Base-by-base conservation (phyloP, 2,888 invertebrate genomes). In the Mythimna ferrago region DNA sequence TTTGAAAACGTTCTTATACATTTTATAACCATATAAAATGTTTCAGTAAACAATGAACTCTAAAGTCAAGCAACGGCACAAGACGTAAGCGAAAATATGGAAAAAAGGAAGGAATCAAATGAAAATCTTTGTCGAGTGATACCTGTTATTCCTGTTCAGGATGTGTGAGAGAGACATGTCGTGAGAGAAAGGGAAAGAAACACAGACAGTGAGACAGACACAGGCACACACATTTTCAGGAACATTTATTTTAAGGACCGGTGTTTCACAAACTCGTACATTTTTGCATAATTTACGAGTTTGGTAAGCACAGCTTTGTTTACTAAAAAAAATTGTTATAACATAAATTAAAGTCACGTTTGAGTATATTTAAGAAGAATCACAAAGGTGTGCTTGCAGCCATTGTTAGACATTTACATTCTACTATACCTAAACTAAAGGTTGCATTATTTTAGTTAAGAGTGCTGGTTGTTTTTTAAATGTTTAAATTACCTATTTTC, bases 141-240 rank as follows among this genome's bases (percentile, higher is more conserved):
- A 96, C 96, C 96, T 96, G 96, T 96, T 93, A 96, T 96, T 95
- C 96, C 96, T 96, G 95, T 89, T 92, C 92, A 90, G 92, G 93
- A 92, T 93, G 92, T 94, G 95, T 95, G 95, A 94, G 94, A 94
- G 93, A 95, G 95, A 95, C 95, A 94, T 95, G 95, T 95, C 84
- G 94, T 94, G 95, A 94, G 89, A 95, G 91, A 95, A 90, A 94
- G 94, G 95, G 95, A 96, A 91, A 96, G 95, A 96, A 95, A 96
- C 95, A 96, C 93, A 95, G 93, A 95, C 90, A 93, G 95, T 95
- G 94, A 96, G 95, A 96, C 93, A 95, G 93, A 96, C 89, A 94
- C 96, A 95, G 95, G 95, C 95, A 94, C 95, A 94, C 92, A 93
- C 90, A 91, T 82, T 88, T 88, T 87, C 80, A 86, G 87, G 88